Evolutionary conservation across 1,140 invertebrate species (phyloP).

Genomic region (Drosophila grimshawi): DNA sequence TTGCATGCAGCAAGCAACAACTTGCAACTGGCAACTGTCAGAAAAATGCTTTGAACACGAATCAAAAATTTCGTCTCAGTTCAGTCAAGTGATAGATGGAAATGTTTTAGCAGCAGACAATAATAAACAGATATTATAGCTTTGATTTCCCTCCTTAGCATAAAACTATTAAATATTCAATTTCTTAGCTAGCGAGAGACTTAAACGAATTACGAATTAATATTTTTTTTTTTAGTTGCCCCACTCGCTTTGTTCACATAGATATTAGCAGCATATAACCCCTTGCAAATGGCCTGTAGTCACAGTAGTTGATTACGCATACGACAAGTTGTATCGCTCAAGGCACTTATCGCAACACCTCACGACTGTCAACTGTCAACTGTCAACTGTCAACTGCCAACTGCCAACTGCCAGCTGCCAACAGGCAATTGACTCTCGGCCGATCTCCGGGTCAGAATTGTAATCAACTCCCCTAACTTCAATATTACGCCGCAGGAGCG

Average conservation of each 20-base stretch:
- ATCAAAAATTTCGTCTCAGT: conserved; percentile 22
- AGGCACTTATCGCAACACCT: conserved; percentile 17
- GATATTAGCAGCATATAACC: not conserved
- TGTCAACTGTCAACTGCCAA: conserved; percentile 3
- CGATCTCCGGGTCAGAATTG: conserved; percentile 30
- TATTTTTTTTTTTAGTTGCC: not conserved
- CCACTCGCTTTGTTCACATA: not conserved
- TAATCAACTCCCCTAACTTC: conserved; percentile 14
- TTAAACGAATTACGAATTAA: no score
- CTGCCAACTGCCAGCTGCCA: conserved; percentile 6
- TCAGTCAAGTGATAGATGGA: conserved; percentile 18
- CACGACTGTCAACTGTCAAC: conserved; percentile 5
- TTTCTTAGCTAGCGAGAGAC: not conserved
- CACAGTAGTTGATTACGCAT: conserved; percentile 26
- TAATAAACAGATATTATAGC: no score
- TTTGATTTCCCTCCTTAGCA: no score
- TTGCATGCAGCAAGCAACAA: conserved; percentile 5
- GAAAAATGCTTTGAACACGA: conserved; percentile 44
- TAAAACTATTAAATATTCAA: not conserved
- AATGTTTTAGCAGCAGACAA: conserved; percentile 5
- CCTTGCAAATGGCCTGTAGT: not conserved
- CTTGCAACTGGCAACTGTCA: conserved; percentile 43
- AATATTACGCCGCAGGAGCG: not conserved
- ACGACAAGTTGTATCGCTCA: conserved; percentile 34
- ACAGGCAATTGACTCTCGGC: no score